A percentile compares a stretch with the other conserved stretches of the same genome.
phyloP scores from a whole-genome alignment of 2,888 invertebrate genomes.

The Melinopterus prodromus region DNA sequence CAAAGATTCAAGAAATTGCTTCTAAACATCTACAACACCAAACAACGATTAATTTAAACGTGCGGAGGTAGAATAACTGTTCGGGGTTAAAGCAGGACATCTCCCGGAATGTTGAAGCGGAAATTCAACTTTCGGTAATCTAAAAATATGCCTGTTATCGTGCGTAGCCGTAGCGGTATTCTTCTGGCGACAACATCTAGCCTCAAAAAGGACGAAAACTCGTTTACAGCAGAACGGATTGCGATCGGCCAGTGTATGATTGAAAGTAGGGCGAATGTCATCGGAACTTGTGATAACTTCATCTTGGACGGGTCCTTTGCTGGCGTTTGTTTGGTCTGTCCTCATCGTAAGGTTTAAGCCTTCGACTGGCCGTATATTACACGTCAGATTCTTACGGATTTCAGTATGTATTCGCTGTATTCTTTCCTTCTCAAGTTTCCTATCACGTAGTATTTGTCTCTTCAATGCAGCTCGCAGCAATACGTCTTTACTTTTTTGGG shows the following conservation, averaged over 20 bases:
- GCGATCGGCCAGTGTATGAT: too few species aligned
- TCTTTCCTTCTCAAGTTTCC: background rate
- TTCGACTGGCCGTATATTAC: too few species aligned
- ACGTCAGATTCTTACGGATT: too few species aligned
- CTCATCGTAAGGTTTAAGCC: background rate
- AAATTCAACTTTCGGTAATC: background rate
- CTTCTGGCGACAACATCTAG: too few species aligned
- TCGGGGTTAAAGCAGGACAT: background rate
- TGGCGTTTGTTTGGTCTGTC: background rate
- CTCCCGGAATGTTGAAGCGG: background rate
- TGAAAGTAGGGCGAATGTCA: background rate
- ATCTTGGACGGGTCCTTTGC: background rate
- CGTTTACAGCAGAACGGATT: too few species aligned
- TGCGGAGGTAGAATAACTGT: background rate
- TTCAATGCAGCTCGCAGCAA: background rate
- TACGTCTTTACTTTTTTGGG: background rate
- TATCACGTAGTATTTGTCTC: background rate
- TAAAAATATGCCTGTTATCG: too few species aligned
- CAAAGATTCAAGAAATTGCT: background rate
- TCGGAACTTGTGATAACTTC: background rate
- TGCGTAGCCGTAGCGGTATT: too few species aligned
- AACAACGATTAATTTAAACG: background rate
- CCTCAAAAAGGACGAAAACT: too few species aligned
- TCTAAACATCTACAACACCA: background rate
- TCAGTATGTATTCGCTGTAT: background rate